phyloP scores from a whole-genome alignment of 2,797 vertebrate species.

The Hippopotamyrus pictus region DNA sequence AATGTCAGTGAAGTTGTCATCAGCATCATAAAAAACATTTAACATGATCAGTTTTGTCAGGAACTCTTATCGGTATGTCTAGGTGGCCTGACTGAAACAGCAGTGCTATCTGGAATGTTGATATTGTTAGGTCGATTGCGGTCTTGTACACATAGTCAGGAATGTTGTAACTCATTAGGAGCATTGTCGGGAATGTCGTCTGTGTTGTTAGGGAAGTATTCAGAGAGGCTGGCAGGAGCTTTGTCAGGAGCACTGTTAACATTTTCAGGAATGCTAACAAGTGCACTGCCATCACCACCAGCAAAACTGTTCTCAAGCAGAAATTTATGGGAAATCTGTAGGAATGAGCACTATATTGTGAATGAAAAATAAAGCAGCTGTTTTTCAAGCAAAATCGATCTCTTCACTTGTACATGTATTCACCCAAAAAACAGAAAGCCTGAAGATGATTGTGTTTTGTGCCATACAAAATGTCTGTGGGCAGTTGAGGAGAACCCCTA shows the following conservation, averaged over 20 bases:
- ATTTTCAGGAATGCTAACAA: neutral
- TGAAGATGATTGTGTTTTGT: neutral
- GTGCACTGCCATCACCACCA: neutral
- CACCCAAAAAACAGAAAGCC: neutral
- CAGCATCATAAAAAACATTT: neutral
- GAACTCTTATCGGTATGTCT: neutral
- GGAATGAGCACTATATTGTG: neutral
- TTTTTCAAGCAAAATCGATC: neutral
- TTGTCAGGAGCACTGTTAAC: neutral
- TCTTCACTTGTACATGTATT: neutral
- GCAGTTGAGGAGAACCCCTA: conserved; percentile 55
- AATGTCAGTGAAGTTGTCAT: neutral
- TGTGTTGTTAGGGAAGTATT: neutral
- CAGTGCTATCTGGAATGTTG: neutral
- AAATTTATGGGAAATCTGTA: neutral
- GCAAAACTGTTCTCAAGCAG: neutral
- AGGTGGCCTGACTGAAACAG: neutral
- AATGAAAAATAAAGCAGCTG: neutral
- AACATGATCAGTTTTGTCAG: neutral
- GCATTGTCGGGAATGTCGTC: neutral
- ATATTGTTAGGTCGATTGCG: neutral
- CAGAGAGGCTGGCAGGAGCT: neutral
- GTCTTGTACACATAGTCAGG: neutral
- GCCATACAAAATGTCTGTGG: neutral
- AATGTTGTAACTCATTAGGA: neutral